Conservation (phyloP, 1,140 invertebrate genomes). For the Drosophila ercepeae region DNA sequence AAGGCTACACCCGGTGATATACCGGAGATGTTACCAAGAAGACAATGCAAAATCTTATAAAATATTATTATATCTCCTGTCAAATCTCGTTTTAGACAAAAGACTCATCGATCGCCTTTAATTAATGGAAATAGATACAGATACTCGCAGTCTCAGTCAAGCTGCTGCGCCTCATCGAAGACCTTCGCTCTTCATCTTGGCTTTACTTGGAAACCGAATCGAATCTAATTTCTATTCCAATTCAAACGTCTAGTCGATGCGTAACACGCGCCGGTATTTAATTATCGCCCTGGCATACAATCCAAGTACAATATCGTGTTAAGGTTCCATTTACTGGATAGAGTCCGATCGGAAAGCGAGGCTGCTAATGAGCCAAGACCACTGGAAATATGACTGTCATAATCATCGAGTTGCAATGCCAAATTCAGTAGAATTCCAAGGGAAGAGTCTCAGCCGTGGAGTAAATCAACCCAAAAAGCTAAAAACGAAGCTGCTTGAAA, state of each 20-base stretch:
- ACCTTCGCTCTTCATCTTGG: conserved; percentile 54
- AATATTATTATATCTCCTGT: conserved; percentile 50
- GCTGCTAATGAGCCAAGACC: conserved; percentile 46
- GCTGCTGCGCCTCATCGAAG: conserved; percentile 50
- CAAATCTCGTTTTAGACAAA: conserved; percentile 35
- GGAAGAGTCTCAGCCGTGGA: conserved; percentile 18
- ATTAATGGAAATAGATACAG: conserved; percentile 60
- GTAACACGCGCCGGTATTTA: conserved; percentile 31
- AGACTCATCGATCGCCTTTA: conserved; percentile 27
- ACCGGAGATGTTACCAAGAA: conserved; percentile 24
- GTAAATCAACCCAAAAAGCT: too few relatives aligned
- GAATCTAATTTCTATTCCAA: conserved; percentile 27
- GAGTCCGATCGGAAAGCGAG: conserved; percentile 36
- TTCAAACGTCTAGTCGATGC: conserved; percentile 18
- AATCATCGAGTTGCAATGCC: conserved; percentile 62
- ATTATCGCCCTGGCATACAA: conserved; percentile 1
- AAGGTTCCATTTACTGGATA: conserved; percentile 21
- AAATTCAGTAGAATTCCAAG: conserved; percentile 30
- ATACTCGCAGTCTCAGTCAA: conserved; percentile 30
- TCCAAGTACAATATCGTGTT: conserved; percentile 29
- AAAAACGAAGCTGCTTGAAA: conserved; percentile 20
- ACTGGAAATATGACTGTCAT: conserved; percentile 42
- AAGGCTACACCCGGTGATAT: conserved; percentile 29
- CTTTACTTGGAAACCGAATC: conserved; percentile 39
- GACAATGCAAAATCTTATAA: conserved; percentile 58